Base-by-base conservation (phyloP, 64 coral and sea anemone genomes). In the Acropora yongei region DNA sequence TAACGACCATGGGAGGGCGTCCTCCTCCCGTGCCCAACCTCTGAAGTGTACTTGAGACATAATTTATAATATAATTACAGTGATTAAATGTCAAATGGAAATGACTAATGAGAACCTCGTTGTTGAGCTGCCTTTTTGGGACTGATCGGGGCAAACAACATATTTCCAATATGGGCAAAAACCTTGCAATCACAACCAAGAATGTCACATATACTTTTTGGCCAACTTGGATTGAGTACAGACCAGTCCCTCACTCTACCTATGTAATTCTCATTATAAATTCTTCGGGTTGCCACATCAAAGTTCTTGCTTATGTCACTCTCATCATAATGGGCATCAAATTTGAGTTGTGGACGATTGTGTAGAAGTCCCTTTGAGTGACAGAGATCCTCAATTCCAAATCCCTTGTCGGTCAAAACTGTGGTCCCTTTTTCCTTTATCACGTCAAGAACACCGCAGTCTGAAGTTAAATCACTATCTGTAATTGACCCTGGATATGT, bases 201-300 rank as follows among this genome's bases (percentile, higher is more conserved):
- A 91, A 90, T 17, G 46, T 90, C 93, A 48, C 75, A 82, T 82
- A 75, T 80, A 17, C 61, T 87, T 20, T 87, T 90, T 41, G 93
- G 88, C 93, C 93, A 95, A 46, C 88, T 90, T 46, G 82, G 74
- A 80, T 47, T 90, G 2, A 95, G 11, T 4, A 90, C 90, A 16
- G 88, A 74, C 93, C 93, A 95, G 47, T 90, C 88, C 58, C 93
- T 43, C 93, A 95, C 90, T 1, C 93, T 11, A 0, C 93, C 93
- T 19, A 90, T 95, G 19, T 13, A 95, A 16, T 95, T 95, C 60
- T 95, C 93, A 81, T 90, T 90, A 76, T 90, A 82, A 12, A 91
- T 95, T 16, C 88, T 48, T 0, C 90, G 83, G 0, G 88, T 95
- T 3, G 93, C 93, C 44, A 91, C 53, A 95, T 91, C 93, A 49